These are phyloP conservation scores for Spea hammondii DNA, from an alignment of 2,797 vertebrate species.

Conservation along the genomic window DNA sequence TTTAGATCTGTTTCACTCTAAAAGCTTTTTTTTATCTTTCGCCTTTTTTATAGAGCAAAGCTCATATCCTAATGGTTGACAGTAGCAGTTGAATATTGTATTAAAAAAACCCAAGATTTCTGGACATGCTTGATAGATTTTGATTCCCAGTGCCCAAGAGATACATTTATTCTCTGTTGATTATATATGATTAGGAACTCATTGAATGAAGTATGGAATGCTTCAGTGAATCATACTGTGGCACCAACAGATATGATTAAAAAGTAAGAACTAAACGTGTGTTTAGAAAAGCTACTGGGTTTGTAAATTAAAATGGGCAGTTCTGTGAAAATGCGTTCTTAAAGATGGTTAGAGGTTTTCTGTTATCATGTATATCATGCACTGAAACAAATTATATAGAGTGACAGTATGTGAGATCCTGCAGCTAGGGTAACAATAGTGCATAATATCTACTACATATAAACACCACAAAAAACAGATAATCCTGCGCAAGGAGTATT, in stretches of 20 bases:
- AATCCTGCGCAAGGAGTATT: too few relatives aligned
- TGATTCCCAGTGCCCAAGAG: background rate
- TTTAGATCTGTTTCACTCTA: background rate
- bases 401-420: too few relatives aligned
- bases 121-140: too few relatives aligned
- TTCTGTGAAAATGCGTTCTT: slow-evolving; percentile 14
- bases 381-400: too few relatives aligned
- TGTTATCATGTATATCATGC: slow-evolving; percentile 9
- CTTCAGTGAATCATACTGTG: background rate
- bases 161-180: background rate
- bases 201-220: background rate
- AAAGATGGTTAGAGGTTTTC: slow-evolving; percentile 26
- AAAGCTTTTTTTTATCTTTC: background rate
- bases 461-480: too few relatives aligned
- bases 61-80: background rate
- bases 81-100: background rate
- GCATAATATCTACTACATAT: too few relatives aligned
- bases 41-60: background rate
- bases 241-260: slow-evolving; percentile 22
- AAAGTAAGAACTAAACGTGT: slow-evolving; percentile 32
- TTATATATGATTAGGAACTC: background rate
- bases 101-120: background rate
- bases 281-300: slow-evolving; percentile 14
- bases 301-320: slow-evolving; percentile 26
- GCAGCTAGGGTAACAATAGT: too few relatives aligned